Base-by-base conservation (phyloP, 2,888 invertebrate genomes). In the Thysanoteuthis rhombus region DNA sequence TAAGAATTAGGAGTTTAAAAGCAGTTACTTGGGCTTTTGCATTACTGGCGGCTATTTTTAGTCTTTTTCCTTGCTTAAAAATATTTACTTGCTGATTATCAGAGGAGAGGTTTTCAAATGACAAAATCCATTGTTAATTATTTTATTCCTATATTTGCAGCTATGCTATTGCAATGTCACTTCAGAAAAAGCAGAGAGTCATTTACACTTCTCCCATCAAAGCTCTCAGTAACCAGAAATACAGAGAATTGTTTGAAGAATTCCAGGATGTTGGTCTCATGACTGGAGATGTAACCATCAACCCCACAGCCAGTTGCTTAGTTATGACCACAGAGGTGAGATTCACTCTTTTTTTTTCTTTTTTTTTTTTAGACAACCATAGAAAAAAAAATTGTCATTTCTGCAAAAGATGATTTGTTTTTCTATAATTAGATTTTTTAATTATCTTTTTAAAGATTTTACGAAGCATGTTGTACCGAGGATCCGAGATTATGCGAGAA, bases 121-220 rank as follows among this genome's bases (percentile, higher is more conserved):
- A 32, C n/a, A n/a, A 75, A 75, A 75, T n/a, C 10, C 16, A n/a
- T 75, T 1, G 42, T 47, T 25, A 75, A 1, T 42, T n/a, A 39
- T 93, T 52, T 10, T 39, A 93, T 92, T 92, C 91, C 8, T 58
- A 89, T 89, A 89, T 52, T 93, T 94, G 28, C 94, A 97, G 97
- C 97, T 99, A 99, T 97, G 99, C 99, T 1, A 99, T 99, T 96
- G 99, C 99, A 0, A 98, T 98, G 96, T 99, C 99, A 0, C 97
- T 99, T 93, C 98, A 98, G 95, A 98, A 98, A 95, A 99, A 99
- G 96, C 99, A 99, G 97, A 98, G 99, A 95, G 99, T 99, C 0
- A 99, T 99, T 96, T 99, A 99, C 97, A 99, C 99, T 32, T 99
- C 99, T 25, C 99, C 99, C 1, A 99, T 99, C 95, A 99, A 99